A percentile compares a stretch with the other conserved stretches of the same genome.
Evolutionary conservation across 1,140 invertebrate species (phyloP).

Genomic region (Lordiphosa collinella): DNA sequence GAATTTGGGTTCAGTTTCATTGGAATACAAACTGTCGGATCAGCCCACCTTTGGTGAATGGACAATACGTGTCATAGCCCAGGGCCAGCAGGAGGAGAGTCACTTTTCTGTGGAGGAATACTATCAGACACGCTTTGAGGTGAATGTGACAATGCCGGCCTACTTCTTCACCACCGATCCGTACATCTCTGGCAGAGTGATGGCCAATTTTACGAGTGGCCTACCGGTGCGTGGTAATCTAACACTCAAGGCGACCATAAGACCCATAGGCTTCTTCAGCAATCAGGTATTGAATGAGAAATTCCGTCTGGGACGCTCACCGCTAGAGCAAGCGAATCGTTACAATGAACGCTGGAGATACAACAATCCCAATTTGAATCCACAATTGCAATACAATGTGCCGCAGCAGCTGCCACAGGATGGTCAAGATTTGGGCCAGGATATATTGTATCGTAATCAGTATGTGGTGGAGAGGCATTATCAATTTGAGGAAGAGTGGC

Average conservation of each 20-base stretch:
- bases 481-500: conserved; percentile 88
- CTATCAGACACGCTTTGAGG: conserved; percentile 94
- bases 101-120: conserved; percentile 95
- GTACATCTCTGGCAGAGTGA: conserved; percentile 90
- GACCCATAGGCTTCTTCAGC: conserved; percentile 84
- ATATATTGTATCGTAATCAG: conserved; percentile 80
- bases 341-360: conserved; percentile 61
- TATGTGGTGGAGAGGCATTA: conserved; percentile 85
- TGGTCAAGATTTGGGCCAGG: conserved; percentile 53
- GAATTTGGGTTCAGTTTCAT: conserved; percentile 93
- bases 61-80: conserved; percentile 92
- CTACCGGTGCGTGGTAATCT: conserved; percentile 91
- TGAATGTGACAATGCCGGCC: conserved; percentile 97
- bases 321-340: conserved; percentile 52
- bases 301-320: conserved; percentile 71
- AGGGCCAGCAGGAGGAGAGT: conserved; percentile 92
- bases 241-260: conserved; percentile 88
- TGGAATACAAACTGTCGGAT: conserved; percentile 93
- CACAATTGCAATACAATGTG: conserved; percentile 43
- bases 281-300: conserved; percentile 79
- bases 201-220: conserved; percentile 96
- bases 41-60: conserved; percentile 96
- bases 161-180: conserved; percentile 93
- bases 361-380: conserved; percentile 58
- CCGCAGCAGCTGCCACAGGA: conserved; percentile 54